phyloP scores from a whole-genome alignment of 2,797 vertebrate species.

The Chromobotia macracanthus region DNA sequence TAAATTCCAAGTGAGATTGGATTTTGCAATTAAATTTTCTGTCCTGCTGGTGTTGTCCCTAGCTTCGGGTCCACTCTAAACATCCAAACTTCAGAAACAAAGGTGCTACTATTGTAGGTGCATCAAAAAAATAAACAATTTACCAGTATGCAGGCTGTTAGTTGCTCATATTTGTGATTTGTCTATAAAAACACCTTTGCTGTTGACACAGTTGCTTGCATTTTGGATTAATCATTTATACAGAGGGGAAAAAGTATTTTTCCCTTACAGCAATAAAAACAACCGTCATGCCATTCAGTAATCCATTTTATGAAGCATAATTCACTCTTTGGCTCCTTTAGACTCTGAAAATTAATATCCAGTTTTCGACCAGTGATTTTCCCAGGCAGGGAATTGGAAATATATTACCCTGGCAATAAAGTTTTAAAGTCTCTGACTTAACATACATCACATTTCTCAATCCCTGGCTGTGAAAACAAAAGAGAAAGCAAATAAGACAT shows the following conservation, averaged over 20 bases:
- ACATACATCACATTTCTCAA: conserved; percentile 54
- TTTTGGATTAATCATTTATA: conserved; percentile 59
- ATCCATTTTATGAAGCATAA: conserved; percentile 56
- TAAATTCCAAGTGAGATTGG: conserved; percentile 49
- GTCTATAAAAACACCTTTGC: conserved; percentile 40
- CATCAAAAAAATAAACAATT: conserved; percentile 54
- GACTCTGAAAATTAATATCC: conserved; percentile 62
- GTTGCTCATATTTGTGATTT: conserved; percentile 41
- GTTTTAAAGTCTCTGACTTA: conserved; percentile 52
- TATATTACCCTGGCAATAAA: conserved; percentile 52
- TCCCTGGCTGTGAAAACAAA: conserved; percentile 41
- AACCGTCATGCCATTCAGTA: conserved; percentile 46
- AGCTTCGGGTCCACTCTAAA: conserved; percentile 3
- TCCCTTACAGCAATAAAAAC: conserved; percentile 51
- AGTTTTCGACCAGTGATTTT: conserved; percentile 60
- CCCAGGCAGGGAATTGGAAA: conserved; percentile 58
- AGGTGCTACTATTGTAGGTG: conserved; percentile 32
- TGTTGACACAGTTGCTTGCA: conserved; percentile 49
- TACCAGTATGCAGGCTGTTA: conserved; percentile 22
- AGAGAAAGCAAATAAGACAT: background rate
- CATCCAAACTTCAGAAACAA: conserved; percentile 1
- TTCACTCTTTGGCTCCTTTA: conserved; percentile 55
- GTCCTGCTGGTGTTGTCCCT: conserved; percentile 33
- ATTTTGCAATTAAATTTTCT: conserved; percentile 57
- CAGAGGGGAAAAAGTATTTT: conserved; percentile 2